Evolutionary conservation across 2,113 vertebrate genomes (phyloP).

Genomic region (Hystrix brachyura): DNA sequence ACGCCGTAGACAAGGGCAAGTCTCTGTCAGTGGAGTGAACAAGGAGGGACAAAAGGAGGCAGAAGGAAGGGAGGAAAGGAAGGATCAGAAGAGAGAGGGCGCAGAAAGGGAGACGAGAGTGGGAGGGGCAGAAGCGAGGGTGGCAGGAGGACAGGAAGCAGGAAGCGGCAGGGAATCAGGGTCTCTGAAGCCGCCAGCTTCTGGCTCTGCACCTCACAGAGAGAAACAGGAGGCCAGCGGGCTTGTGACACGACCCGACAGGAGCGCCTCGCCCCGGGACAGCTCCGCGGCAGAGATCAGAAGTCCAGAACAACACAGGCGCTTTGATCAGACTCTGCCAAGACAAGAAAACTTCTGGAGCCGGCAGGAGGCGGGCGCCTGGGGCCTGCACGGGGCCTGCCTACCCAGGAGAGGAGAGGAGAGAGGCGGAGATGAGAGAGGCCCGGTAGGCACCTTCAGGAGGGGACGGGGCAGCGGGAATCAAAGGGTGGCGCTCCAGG

Average conservation of each 20-base stretch:
- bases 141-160: too few relatives aligned
- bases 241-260: not conserved
- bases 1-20: not conserved
- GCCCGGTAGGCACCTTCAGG: not conserved
- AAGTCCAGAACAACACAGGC: not conserved
- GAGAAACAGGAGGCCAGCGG: not conserved
- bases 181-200: not conserved
- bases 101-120: too few relatives aligned
- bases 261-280: not conserved
- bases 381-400: not conserved
- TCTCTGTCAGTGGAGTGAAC: not conserved
- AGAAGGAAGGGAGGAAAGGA: not conserved
- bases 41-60: not conserved
- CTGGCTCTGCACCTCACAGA: not conserved
- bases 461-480: not conserved
- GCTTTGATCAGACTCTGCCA: not conserved
- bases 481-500: not conserved
- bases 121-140: not conserved
- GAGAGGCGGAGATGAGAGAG: not conserved
- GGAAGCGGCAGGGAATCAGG: too few relatives aligned
- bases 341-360: not conserved
- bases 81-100: too few relatives aligned
- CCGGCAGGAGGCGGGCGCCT: not conserved
- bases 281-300: constrained; percentile 1
- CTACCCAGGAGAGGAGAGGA: not conserved